Conservation (phyloP, 2,888 invertebrate species). For the Rotaria macrura region DNA sequence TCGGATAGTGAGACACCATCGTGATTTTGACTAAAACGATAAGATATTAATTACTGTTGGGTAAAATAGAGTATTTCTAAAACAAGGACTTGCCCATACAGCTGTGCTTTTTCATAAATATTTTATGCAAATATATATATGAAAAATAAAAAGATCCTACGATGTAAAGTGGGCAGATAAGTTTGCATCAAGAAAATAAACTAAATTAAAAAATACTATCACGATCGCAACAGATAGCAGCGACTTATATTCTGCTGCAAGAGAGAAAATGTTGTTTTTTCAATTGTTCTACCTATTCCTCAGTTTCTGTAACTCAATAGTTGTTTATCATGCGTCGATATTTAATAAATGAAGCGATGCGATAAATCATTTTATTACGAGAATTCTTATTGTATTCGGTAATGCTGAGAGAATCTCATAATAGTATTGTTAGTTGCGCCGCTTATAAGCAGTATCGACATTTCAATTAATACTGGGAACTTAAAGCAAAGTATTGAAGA, state of each 20-base stretch:
- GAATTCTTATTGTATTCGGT: background rate
- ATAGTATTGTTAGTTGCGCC: too few species aligned
- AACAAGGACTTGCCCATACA: background rate
- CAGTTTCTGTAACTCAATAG: background rate
- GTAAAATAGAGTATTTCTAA: background rate
- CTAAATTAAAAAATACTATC: background rate
- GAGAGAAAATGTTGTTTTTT: too few species aligned
- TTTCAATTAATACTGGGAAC: background rate
- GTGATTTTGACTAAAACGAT: background rate
- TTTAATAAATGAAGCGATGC: background rate
- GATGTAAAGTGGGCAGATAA: background rate
- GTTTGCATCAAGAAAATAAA: background rate
- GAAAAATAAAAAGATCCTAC: background rate
- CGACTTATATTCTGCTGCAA: too few species aligned
- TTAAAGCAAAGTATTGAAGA: background rate
- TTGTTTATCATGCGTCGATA: background rate
- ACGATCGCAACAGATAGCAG: background rate
- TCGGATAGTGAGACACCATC: background rate
- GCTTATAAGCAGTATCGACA: background rate
- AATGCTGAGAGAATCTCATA: too few species aligned
- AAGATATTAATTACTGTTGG: background rate
- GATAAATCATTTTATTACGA: background rate
- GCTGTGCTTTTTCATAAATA: background rate
- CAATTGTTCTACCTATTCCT: background rate
- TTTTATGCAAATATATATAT: background rate